Evolutionary conservation across 2,888 invertebrate species (phyloP).

Genomic region (Abrostola tripartita): DNA sequence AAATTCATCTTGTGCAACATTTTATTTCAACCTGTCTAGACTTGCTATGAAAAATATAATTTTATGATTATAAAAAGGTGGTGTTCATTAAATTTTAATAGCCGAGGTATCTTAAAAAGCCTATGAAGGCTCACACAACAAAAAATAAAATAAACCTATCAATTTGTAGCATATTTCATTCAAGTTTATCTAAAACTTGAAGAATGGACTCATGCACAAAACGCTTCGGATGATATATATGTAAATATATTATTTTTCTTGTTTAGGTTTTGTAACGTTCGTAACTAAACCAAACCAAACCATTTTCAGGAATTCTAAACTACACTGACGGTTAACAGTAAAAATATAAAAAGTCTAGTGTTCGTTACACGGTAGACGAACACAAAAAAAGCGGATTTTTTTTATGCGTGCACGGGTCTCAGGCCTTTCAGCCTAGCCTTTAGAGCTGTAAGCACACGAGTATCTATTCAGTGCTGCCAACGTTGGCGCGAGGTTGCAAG

Average conservation of each 20-base stretch:
- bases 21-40: background rate
- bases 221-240: background rate
- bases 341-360: slow-evolving; percentile 53
- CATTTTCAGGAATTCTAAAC: slow-evolving; percentile 44
- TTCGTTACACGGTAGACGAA: slow-evolving; percentile 46
- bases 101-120: no score
- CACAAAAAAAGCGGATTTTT: slow-evolving; percentile 62
- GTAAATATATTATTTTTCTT: background rate
- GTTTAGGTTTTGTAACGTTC: background rate
- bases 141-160: background rate
- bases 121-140: background rate
- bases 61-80: background rate
- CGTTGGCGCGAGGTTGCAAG: slow-evolving; percentile 54
- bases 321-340: slow-evolving; percentile 41
- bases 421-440: slow-evolving; percentile 65
- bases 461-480: slow-evolving; percentile 66
- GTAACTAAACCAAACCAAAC: slow-evolving; percentile 38
- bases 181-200: no score
- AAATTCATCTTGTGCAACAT: background rate
- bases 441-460: slow-evolving; percentile 59
- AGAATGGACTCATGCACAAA: no score
- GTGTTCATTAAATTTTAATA: background rate
- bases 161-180: background rate
- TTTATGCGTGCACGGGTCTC: slow-evolving; percentile 63
- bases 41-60: background rate